Evolutionary conservation across 2,113 vertebrate genomes (phyloP).

Genomic region (Meriones unguiculatus): DNA sequence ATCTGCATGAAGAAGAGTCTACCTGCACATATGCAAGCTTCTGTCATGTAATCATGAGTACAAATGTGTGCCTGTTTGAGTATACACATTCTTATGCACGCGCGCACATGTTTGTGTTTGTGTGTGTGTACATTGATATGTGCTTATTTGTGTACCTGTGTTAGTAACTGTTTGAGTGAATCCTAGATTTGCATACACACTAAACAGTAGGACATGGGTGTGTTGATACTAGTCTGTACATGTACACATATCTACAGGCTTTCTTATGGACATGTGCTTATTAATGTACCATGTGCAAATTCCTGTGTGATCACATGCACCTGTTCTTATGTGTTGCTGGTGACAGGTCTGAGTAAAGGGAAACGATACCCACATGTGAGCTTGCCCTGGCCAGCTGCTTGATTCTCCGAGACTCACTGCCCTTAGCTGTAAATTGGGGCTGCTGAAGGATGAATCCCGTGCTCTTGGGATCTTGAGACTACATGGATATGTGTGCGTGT

Average conservation of each 20-base stretch:
- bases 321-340: accelerated
- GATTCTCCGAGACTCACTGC: accelerated
- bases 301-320: too few relatives aligned
- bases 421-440: not conserved
- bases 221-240: not conserved
- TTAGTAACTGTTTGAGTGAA: not conserved
- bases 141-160: accelerated
- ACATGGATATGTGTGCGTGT: not conserved
- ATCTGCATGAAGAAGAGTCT: not conserved
- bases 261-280: too few relatives aligned
- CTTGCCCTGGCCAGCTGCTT: accelerated
- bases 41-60: not conserved
- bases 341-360: not conserved
- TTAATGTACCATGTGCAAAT: accelerated
- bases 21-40: not conserved
- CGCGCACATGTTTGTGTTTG: too few relatives aligned
- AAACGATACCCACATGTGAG: accelerated
- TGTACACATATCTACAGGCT: accelerated
- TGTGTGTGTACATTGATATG: accelerated
- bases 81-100: accelerated
- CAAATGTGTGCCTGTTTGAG: not conserved
- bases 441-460: not conserved
- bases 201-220: accelerated
- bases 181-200: not conserved
- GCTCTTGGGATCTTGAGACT: not conserved